These are phyloP conservation scores for Cartodere bifasciata DNA, from an alignment of 2,888 invertebrate genomes.

Conservation along the genomic window DNA sequence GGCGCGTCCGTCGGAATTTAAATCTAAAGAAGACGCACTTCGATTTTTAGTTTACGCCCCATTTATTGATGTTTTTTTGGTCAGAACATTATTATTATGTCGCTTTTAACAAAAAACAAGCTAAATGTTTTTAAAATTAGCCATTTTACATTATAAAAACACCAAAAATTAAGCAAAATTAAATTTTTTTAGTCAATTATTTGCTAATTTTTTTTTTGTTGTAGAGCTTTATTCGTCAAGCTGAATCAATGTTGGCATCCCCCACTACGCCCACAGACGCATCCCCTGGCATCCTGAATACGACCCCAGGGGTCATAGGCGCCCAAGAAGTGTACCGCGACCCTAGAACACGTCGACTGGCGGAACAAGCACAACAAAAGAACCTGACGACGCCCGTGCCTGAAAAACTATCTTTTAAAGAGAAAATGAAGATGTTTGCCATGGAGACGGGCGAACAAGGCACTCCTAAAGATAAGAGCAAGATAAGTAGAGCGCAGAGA, in stretches of 20 bases:
- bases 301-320: conserved; percentile 93
- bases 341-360: conserved; percentile 77
- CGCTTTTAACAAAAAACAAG: no score
- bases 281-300: conserved; percentile 36
- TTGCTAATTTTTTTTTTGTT: conserved; percentile 25
- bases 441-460: conserved; percentile 87
- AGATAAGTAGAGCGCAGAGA: conserved; percentile 89
- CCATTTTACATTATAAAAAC: no score
- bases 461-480: conserved; percentile 89
- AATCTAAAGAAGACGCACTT: no score
- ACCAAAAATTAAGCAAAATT: no score
- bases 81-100: no score
- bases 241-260: conserved; percentile 65
- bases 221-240: conserved; percentile 68
- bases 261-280: conserved; percentile 57
- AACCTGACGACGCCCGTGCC: conserved; percentile 59
- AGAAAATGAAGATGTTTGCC: conserved; percentile 99
- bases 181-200: no score
- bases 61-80: no score
- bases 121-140: no score
- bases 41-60: no score
- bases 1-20: no score
- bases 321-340: conserved; percentile 97
- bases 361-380: conserved; percentile 55
- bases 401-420: conserved; percentile 91